Percentiles rank a stretch among this genome's conserved stretches.
These are phyloP conservation scores for Ctena decussata DNA, from an alignment of 2,888 invertebrate species.

Conservation along the genomic window DNA sequence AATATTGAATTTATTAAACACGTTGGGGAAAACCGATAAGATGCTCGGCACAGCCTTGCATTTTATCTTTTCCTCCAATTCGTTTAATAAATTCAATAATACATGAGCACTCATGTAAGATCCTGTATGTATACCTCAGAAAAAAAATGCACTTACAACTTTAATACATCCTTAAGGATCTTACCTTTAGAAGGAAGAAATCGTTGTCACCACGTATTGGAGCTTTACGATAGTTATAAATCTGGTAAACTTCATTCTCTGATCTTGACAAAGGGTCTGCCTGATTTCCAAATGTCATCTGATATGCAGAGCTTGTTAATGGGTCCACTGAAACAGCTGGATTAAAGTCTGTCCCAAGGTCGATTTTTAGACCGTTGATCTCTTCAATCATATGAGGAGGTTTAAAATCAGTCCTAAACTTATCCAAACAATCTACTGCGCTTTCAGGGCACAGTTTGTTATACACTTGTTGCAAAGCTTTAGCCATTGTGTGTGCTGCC, in stretches of 20 bases:
- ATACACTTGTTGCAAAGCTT: not conserved
- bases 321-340: not conserved
- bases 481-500: conserved; percentile 38
- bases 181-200: not conserved
- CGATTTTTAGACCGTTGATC: not conserved
- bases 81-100: too few relatives aligned
- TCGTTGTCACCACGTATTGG: not conserved
- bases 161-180: too few relatives aligned
- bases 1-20: too few relatives aligned
- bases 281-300: not conserved
- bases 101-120: too few relatives aligned
- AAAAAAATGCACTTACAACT: too few relatives aligned
- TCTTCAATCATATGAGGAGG: not conserved
- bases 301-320: not conserved
- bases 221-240: not conserved
- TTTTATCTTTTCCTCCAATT: too few relatives aligned
- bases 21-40: too few relatives aligned
- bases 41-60: too few relatives aligned
- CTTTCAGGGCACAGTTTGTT: not conserved
- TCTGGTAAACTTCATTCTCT: not conserved
- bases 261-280: not conserved
- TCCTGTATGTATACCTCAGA: too few relatives aligned
- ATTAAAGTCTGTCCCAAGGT: not conserved
- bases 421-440: not conserved
- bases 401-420: not conserved